Base-by-base conservation (phyloP, 2,888 invertebrate species). In the Elaeidobius kamerunicus region DNA sequence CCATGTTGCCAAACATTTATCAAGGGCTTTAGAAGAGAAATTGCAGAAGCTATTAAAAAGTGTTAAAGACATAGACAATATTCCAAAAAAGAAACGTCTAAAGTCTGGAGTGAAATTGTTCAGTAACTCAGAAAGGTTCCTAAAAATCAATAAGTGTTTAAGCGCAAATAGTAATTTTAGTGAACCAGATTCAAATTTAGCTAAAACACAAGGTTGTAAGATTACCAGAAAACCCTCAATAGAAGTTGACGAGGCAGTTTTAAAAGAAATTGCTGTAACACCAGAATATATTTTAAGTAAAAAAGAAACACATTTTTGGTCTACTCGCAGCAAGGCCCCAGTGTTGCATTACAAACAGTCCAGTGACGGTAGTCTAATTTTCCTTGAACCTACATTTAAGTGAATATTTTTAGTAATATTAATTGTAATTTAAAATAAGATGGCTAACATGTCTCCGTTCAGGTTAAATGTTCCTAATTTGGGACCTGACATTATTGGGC, bases 401-500 rank as follows among this genome's bases (percentile, higher is more conserved):
- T 60, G 56, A n/a, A 58, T 36, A 41, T 20, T 9, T 18, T 32
- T 50, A 35, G 23, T 32, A 43, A 41, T 42, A 16, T 23, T 11
- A 18, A 1, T 36, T 47, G 46, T 48, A 15, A 49, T 28, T 41
- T 44, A 16, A 20, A 16, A 12, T 35, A 57, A 60, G 58, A 71
- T 74, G 73, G 72, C 73, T 64, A 73, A 73, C 59, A 68, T 74
- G 68, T 67, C 72, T 40, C 72, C 72, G 30, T 73, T 71, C 61
- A 66, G 73, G 50, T 62, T 73, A 58, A 72, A 70, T 62, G 71
- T 72, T 55, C 72, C 73, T 52, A 73, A 72, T 59, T 60, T 73
- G 52, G 71, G 69, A 49, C 60, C 66, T 28, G 73, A 73, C 58
- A 82, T 87, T 42, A 83, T 85, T 52, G 84, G 86, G 63, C 86